Base-by-base conservation (phyloP, 2,113 vertebrate species). In the Dunckerocampus dactyliophorus region DNA sequence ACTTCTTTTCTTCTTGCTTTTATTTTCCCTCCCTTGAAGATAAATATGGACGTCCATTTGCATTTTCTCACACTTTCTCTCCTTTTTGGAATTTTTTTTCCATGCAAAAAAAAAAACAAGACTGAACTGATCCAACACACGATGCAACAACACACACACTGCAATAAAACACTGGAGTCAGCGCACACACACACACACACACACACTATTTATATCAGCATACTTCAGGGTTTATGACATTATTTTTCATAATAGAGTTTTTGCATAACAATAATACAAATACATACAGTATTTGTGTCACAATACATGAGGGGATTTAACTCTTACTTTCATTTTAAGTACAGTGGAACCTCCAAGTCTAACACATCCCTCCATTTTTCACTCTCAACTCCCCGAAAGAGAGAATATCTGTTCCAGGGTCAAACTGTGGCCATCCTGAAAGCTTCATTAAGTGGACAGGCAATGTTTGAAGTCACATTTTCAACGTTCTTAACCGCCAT, bases 151-250 rank as follows among this genome's bases (percentile, higher is more conserved):
- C 68, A 75, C 66, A 75, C 66, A 85, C 73, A 57, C 73, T 75
- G 88, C 88, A 89, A 89, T 89, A 91, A 89, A 71, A 86, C 83
- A 87, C 88, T 88, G 88, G 84, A 88, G 82, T 61, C n/a, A 54
- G 17, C 24, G 24, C 24, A 28, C 22, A 56, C 45, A 66, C 49
- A 62, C 13, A 37, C 22, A 54, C 52, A 65, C 48, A 47, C 28
- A 66, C 17, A 24, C 31, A 66, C 15, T 47, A 47, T 60, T 47
- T 48, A 8, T 60, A 31, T 31, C 43, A 47, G 43, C 22, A 47
- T 59, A 47, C 16, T 31, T 60, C 22, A n/a, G 16, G n/a, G 17
- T 11, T 1, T 34, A 54, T n/a, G 34, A 52, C 24, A 7, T 28
- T 28, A 28, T 31, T 31, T 16, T 9, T 22, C 9, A 47, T 51